Conservation (phyloP, 2,113 vertebrate species). For the Ivindomyrus marchei region DNA sequence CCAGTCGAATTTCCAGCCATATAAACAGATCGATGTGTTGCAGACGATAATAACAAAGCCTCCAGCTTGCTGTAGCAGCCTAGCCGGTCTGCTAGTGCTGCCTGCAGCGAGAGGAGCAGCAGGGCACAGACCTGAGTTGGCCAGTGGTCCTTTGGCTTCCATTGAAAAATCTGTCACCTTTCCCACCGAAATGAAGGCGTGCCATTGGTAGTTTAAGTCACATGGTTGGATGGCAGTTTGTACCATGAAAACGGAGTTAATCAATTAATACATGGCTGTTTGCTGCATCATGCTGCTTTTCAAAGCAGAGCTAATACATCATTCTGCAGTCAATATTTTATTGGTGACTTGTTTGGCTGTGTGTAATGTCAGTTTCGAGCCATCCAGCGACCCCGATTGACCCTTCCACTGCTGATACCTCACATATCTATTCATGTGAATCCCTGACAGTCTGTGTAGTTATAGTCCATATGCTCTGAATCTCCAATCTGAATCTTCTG, state of each 20-base stretch:
- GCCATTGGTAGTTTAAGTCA: background rate
- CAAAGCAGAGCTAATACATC: background rate
- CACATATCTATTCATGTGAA: background rate
- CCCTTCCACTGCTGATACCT: background rate
- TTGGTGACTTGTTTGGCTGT: background rate
- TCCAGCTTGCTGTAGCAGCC: background rate
- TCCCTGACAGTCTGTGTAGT: background rate
- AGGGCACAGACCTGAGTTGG: background rate
- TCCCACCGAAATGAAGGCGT: background rate
- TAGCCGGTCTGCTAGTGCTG: background rate
- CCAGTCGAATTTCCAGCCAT: background rate
- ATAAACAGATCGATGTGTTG: background rate
- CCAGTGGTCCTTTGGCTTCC: background rate
- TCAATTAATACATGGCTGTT: background rate
- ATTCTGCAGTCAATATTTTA: background rate
- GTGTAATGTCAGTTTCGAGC: background rate
- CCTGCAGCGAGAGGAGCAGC: background rate
- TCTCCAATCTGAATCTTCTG: background rate
- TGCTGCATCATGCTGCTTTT: background rate
- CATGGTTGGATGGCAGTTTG: background rate
- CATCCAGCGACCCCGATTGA: background rate
- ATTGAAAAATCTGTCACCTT: slow-evolving; percentile 5
- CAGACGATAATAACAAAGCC: background rate
- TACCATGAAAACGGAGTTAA: background rate
- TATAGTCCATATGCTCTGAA: background rate